A percentile compares a stretch with the other conserved stretches of the same genome.
These are phyloP conservation scores for Actinia equina DNA, from an alignment of 64 coral and sea anemone genomes.

Conservation along the genomic window DNA sequence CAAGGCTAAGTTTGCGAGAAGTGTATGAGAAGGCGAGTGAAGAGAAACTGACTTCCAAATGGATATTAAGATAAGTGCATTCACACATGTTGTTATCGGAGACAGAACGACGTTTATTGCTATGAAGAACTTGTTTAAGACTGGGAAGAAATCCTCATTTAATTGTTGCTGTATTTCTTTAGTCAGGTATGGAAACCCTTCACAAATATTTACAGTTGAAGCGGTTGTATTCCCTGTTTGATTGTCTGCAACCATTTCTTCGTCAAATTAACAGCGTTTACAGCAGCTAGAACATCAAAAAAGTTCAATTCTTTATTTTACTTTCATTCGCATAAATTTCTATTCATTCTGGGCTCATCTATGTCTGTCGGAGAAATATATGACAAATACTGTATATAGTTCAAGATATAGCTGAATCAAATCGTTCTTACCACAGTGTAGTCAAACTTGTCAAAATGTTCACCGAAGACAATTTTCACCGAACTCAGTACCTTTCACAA, in stretches of 20 bases:
- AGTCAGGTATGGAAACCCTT: neutral
- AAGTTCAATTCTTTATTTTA: too few species aligned
- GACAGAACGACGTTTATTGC: constrained; percentile 7
- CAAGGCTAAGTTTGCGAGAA: constrained; percentile 12
- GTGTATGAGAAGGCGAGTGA: constrained; percentile 8
- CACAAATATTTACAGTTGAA: neutral
- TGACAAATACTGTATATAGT: too few species aligned
- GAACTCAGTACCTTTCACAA: too few species aligned
- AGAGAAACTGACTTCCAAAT: constrained; percentile 22
- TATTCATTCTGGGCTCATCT: too few species aligned
- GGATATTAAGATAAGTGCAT: constrained; percentile 2
- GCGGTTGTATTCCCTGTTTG: neutral
- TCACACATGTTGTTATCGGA: neutral
- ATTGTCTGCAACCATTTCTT: neutral
- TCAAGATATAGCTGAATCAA: too few species aligned
- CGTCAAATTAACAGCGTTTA: neutral
- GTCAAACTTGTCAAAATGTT: too few species aligned
- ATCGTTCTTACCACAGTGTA: too few species aligned
- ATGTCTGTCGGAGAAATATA: too few species aligned
- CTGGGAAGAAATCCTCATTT: neutral
- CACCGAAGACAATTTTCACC: too few species aligned
- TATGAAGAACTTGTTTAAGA: neutral
- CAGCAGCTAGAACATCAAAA: neutral
- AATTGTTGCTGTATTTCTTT: neutral
- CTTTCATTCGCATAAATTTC: too few species aligned